A percentile compares a stretch with the other conserved stretches of the same genome.
phyloP scores from a whole-genome alignment of 1,140 invertebrate genomes.

The Heliconius hermathena region DNA sequence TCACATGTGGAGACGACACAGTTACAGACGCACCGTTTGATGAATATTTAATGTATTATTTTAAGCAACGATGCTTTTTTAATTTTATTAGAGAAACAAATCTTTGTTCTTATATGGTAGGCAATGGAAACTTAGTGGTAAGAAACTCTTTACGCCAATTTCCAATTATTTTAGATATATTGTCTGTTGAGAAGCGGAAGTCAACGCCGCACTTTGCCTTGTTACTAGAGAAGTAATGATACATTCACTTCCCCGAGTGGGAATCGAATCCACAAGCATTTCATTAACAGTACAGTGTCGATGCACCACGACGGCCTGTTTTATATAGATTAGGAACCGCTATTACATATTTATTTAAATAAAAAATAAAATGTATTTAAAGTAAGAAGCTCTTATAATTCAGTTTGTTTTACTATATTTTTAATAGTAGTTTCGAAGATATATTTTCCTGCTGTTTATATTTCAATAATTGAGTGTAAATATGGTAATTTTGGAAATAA shows the following conservation, averaged over 20 bases:
- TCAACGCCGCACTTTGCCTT: too few relatives aligned
- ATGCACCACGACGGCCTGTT: not conserved
- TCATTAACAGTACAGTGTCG: too few relatives aligned
- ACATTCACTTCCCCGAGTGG: too few relatives aligned
- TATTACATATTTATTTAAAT: not conserved
- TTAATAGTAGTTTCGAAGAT: not conserved
- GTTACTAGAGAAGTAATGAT: too few relatives aligned
- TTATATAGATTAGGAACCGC: not conserved
- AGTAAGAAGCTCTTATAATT: not conserved
- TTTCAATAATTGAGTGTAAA: not conserved
- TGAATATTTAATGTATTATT: not conserved
- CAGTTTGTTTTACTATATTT: not conserved
- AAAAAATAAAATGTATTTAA: not conserved
- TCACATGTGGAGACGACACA: slow-evolving; percentile 26
- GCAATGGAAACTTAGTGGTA: too few relatives aligned
- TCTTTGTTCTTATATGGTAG: too few relatives aligned
- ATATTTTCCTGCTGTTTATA: not conserved
- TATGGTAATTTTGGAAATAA: not conserved
- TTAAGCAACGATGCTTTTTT: not conserved
- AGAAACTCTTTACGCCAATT: too few relatives aligned
- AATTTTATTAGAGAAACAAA: not conserved
- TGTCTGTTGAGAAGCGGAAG: too few relatives aligned
- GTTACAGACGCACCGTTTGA: not conserved
- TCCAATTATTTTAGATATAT: too few relatives aligned
- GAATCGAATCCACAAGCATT: too few relatives aligned